Percentiles rank a stretch among this genome's conserved stretches.
Conservation (phyloP, 2,888 invertebrate genomes). For the Altica lythri region DNA sequence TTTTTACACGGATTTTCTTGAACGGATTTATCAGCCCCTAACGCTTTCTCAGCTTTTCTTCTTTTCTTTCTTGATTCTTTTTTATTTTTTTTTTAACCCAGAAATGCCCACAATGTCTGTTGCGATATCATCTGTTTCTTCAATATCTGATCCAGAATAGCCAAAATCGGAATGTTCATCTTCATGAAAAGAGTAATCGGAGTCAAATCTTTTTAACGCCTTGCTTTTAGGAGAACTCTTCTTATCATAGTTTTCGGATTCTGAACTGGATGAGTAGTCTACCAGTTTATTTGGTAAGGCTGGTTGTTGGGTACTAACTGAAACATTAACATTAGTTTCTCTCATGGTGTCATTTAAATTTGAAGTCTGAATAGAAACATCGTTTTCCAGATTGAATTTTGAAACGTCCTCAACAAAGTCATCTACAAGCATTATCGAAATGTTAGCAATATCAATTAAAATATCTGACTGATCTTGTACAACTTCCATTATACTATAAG, state of each 20-base stretch:
- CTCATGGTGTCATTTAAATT: background rate
- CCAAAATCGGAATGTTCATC: conserved; percentile 15
- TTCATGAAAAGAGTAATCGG: conserved; percentile 19
- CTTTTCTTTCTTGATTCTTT: conserved; percentile 10
- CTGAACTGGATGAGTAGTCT: conserved; percentile 11
- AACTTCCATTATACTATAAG: too few species aligned
- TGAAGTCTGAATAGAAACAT: too few species aligned
- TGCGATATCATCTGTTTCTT: background rate
- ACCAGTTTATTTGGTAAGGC: conserved; percentile 9
- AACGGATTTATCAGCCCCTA: conserved; percentile 9
- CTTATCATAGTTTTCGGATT: background rate
- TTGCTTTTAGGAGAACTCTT: too few species aligned
- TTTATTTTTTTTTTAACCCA: conserved; percentile 3
- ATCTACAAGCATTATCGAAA: too few species aligned
- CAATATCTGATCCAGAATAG: conserved; percentile 16
- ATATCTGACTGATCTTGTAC: too few species aligned
- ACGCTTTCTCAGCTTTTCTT: conserved; percentile 6
- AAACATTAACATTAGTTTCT: background rate
- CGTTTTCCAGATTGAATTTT: too few species aligned
- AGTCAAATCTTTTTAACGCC: conserved; percentile 12
- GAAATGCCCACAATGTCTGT: conserved; percentile 4
- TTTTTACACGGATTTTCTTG: conserved; percentile 9
- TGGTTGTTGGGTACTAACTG: background rate
- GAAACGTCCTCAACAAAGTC: too few species aligned
- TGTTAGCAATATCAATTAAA: too few species aligned